These are phyloP conservation scores for Dreissena polymorpha DNA, from an alignment of 1,140 invertebrate species.

Conservation along the genomic window DNA sequence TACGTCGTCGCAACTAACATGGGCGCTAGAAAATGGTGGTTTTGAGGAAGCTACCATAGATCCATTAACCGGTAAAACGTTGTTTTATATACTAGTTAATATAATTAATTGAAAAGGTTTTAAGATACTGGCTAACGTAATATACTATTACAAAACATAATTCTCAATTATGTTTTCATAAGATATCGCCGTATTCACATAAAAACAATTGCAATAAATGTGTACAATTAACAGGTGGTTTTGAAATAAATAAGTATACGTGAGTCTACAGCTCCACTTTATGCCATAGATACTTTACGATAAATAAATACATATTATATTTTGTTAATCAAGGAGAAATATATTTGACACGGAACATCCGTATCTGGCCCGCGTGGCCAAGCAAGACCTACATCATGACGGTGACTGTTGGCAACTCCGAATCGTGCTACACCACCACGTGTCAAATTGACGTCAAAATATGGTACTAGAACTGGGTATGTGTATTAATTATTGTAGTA, in stretches of 20 bases:
- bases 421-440: slow-evolving; percentile 30
- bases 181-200: no score
- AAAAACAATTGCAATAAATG: no score
- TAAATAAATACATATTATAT: no score
- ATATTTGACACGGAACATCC: slow-evolving; percentile 27
- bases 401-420: slow-evolving; percentile 14
- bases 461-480: slow-evolving; percentile 34
- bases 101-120: no score
- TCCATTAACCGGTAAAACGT: slow-evolving; percentile 8
- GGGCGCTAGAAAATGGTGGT: slow-evolving; percentile 12
- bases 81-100: no score
- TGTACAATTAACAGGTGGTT: no score
- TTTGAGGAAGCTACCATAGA: slow-evolving; percentile 17
- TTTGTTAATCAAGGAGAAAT: slow-evolving; percentile 6
- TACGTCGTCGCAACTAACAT: slow-evolving; percentile 26
- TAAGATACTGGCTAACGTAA: no score
- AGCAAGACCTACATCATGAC: slow-evolving; percentile 5
- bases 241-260: not conserved
- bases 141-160: no score
- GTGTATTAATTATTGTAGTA: not conserved
- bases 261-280: not conserved
- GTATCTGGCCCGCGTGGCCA: slow-evolving; percentile 33
- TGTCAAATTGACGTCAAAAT: not conserved
- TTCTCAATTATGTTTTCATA: no score
- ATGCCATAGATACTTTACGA: not conserved